Base-by-base conservation (phyloP, 2,888 invertebrate genomes). In the Sepiola atlantica region DNA sequence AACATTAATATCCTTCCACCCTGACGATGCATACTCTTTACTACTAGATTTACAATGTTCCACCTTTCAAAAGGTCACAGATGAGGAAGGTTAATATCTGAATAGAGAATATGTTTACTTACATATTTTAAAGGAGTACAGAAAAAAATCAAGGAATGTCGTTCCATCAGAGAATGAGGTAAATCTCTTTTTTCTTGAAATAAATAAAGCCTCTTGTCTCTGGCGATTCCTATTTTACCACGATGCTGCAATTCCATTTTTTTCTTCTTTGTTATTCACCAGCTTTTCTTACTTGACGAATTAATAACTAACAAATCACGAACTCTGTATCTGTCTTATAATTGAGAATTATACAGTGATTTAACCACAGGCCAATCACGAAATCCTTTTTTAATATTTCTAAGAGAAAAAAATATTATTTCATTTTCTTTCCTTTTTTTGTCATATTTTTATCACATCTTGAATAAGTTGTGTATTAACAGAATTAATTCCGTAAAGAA, bases 271-370 rank as follows among this genome's bases (percentile, higher is more conserved):
- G 45, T 77, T 77, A n/a, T 12, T 14, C 77, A n/a, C 16, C n/a
- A 77, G 77, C 14, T 32, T 77, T 77, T 77, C n/a, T 77, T 32
- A 77, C n/a, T 12, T 14, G 16, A n/a, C 32, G 77, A 77, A 77
- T 77, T 77, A 77, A 77, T 77, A 77, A 77, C 61, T n/a, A 77
- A 77, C 77, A 77, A 77, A 77, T 77, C 77, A 77, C 77, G 77
- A 77, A 77, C n/a, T 77, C n/a, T 77, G 77, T 32, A 32, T n/a
- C n/a, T 77, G n/a, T 77, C 77, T 77, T 77, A 77, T 77, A 77
- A 77, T 77, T 77, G 77, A n/a, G 77, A 77, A 77, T 77, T 77
- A 77, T 77, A 77, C 77, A 32, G n/a, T 77, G 32, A 3, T 77
- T 77, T 77, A 77, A 77, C 77, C 77, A 77, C 77, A 32, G 77